Percentiles rank a stretch among this genome's conserved stretches.
phyloP scores from a whole-genome alignment of 2,888 invertebrate genomes.

The Caenorhabditis wallacei region DNA sequence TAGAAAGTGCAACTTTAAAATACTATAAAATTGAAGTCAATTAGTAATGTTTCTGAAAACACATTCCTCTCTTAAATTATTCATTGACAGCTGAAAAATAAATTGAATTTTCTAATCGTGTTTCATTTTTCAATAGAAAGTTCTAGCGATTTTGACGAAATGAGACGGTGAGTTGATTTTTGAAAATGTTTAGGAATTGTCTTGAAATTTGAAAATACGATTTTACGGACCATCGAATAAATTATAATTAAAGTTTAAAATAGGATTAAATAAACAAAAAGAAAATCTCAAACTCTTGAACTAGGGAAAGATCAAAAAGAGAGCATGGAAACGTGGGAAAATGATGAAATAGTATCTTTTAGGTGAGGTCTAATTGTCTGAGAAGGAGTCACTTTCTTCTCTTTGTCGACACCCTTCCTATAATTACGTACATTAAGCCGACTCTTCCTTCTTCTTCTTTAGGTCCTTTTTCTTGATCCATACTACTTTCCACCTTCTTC shows the following conservation, averaged over 20 bases:
- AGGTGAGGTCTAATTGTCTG: conserved; percentile 48
- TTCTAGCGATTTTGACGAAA: neutral
- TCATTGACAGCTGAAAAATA: conserved; percentile 23
- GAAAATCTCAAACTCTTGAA: too few relatives aligned
- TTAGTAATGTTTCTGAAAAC: neutral
- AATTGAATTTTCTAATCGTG: conserved; percentile 2
- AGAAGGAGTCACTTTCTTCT: conserved; percentile 26
- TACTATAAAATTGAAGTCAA: neutral
- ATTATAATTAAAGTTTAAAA: too few relatives aligned
- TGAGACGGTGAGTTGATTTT: conserved; percentile 1
- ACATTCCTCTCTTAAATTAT: neutral
- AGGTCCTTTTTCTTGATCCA: conserved; percentile 35
- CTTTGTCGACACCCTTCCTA: conserved; percentile 9
- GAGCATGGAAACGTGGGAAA: conserved; percentile 22
- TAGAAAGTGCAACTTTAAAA: neutral
- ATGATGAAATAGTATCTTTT: neutral
- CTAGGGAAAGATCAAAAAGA: too few relatives aligned
- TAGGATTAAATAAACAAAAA: too few relatives aligned
- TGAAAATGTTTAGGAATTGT: neutral
- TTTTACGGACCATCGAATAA: too few relatives aligned
- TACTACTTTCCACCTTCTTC: conserved; percentile 12
- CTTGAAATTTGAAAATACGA: too few relatives aligned
- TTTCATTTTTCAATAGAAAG: neutral
- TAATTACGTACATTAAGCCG: conserved; percentile 64
- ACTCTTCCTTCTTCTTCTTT: conserved; percentile 12